Evolutionary conservation across 92 coral and sea anemone genomes (phyloP).

Genomic region (Epizoanthus ramosus): DNA sequence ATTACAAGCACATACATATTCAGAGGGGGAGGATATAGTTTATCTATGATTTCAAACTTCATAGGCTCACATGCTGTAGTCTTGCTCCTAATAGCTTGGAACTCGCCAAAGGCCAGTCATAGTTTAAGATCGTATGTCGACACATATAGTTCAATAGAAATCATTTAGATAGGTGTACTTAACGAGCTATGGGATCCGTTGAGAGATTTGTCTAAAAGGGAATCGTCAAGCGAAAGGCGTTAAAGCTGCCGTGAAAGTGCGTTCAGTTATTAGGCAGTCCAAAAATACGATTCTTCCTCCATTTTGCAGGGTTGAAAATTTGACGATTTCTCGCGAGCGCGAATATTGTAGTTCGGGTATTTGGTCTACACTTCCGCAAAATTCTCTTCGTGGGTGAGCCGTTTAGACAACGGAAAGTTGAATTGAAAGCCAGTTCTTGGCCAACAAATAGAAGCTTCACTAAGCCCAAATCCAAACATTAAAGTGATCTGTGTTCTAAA

Average conservation of each 20-base stretch:
- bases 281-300: neutral
- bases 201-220: neutral
- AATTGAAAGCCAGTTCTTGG: neutral
- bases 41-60: neutral
- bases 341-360: neutral
- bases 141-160: neutral
- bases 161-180: neutral
- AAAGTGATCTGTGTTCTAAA: neutral
- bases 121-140: constrained; percentile 18
- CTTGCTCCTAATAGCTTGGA: neutral
- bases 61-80: neutral
- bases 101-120: neutral
- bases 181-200: neutral
- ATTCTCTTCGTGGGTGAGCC: neutral
- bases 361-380: neutral
- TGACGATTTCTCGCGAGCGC: neutral
- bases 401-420: neutral
- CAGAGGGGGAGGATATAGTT: neutral
- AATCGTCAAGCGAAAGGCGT: neutral
- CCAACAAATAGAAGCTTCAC: neutral
- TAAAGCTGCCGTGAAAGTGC: neutral
- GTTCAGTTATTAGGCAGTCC: neutral
- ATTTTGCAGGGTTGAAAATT: neutral
- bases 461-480: constrained; percentile 5
- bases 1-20: neutral